Evolutionary conservation across 2,888 invertebrate genomes (phyloP), one percentile per base, ranked within the genome.

Genomic region (Dusona sp.): DNA sequence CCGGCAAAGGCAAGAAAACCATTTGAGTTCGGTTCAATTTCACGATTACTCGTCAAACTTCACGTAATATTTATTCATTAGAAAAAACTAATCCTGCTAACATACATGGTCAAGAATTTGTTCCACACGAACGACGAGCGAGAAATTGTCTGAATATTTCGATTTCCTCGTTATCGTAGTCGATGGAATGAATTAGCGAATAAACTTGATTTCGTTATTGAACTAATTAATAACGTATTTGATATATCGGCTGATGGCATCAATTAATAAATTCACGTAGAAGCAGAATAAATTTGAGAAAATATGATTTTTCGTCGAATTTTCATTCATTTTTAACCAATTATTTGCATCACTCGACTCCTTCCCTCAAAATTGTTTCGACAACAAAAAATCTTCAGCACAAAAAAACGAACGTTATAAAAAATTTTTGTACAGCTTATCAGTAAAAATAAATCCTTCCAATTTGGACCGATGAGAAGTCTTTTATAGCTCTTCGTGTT

Each of bases 401-500:
- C 79, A 83, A 81, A 81, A 61, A 82, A 67, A 51, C 65, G 70
- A 68, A 80, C 80, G 73, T 84, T 88, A 89, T 87, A 87, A 89
- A 86, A 79, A 86, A 72, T 79, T 67, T 86, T 87, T 87, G 79
- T 86, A 88, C 87, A 88, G 79, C 48, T 87, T 87, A 85, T 67
- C 11, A 65, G 70, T 79, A 85, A 77, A 79, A 61, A 84, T 6
- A 73, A 80, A 11, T 83, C 61, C 64, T 65, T 79, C 82, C 33
- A 11, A n/a, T 72, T 70, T 36, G 7, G 22, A 38, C 29, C 22
- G 82, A 45, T 33, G 38, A 68, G 45, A 61, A 65, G 79, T 29
- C 6, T 86, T 89, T 91, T 89, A 92, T 78, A 94, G 85, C 85
- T 94, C 94, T 89, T 92, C 91, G 82, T 93, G 94, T 67, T 91